Evolutionary conservation across 1,140 invertebrate genomes (phyloP).

Genomic region (Tribolium madens): DNA sequence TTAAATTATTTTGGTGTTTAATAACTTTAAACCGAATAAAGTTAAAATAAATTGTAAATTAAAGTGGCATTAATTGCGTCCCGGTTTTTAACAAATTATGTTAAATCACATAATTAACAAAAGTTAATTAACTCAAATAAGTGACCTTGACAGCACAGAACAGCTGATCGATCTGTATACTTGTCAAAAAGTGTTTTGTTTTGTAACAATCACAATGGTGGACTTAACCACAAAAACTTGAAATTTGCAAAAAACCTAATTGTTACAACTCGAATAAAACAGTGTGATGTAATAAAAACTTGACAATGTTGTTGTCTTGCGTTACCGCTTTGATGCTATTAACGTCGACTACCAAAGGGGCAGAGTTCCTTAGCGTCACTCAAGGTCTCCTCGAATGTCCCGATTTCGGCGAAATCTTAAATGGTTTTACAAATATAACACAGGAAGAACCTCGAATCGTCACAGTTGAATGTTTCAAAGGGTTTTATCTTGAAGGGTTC

Average conservation of each 20-base stretch:
- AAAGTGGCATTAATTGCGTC: no score
- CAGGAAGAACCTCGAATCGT: neutral
- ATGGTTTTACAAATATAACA: constrained; percentile 11
- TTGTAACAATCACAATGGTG: constrained; percentile 11
- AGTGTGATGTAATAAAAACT: constrained; percentile 14
- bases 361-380: neutral
- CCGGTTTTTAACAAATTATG: no score
- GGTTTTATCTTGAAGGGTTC: constrained; percentile 56
- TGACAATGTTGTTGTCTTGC: neutral
- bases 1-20: no score
- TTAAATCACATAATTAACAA: no score
- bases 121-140: neutral
- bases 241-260: neutral
- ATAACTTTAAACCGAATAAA: no score
- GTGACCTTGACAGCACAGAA: constrained; percentile 2
- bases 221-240: constrained; percentile 4
- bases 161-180: constrained; percentile 15
- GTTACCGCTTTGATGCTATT: constrained; percentile 1
- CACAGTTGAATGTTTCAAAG: constrained; percentile 50
- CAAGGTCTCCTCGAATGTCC: constrained; percentile 14
- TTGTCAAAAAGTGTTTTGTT: constrained; percentile 30
- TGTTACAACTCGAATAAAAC: neutral
- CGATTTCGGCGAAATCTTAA: neutral
- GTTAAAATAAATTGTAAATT: no score
- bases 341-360: neutral